phyloP scores from a whole-genome alignment of 2,113 vertebrate species.

The Lepus americanus region DNA sequence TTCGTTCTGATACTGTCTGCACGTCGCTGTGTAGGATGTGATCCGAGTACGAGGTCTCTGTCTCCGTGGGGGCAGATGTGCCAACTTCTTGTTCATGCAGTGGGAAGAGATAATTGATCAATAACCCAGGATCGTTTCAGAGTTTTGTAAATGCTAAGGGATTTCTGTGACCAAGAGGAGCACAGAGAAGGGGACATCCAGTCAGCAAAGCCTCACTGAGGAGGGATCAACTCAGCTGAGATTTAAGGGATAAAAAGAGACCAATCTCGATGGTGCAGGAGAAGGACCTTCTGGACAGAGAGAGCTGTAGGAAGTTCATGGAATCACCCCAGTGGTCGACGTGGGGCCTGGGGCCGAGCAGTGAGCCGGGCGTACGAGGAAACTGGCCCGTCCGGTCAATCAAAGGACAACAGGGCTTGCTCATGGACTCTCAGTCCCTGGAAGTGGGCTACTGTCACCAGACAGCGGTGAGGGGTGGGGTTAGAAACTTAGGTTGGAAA shows the following conservation, averaged over 20 bases:
- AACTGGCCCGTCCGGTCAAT: background rate
- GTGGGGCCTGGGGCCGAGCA: rapidly evolving
- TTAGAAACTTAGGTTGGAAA: background rate
- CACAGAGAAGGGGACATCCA: background rate
- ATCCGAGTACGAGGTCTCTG: background rate
- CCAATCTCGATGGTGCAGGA: background rate
- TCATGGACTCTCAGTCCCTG: background rate
- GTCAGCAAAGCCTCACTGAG: background rate
- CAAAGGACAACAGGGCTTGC: background rate
- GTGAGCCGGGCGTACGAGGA: rapidly evolving
- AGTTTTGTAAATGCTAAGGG: rapidly evolving
- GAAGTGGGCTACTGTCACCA: rapidly evolving
- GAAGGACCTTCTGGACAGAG: background rate
- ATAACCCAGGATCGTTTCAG: background rate
- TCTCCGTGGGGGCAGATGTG: background rate
- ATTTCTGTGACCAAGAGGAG: background rate
- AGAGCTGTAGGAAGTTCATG: background rate
- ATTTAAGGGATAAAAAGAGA: background rate
- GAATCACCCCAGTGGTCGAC: rapidly evolving
- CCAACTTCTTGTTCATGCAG: background rate
- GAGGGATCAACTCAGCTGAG: background rate
- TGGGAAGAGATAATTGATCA: background rate
- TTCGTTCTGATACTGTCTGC: too few relatives aligned
- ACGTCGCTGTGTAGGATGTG: rapidly evolving
- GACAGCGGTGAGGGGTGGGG: background rate